Conservation (phyloP, 30 jellyfish, hydroid and myxozoan species). For the Chrysaora quinquecirrha region DNA sequence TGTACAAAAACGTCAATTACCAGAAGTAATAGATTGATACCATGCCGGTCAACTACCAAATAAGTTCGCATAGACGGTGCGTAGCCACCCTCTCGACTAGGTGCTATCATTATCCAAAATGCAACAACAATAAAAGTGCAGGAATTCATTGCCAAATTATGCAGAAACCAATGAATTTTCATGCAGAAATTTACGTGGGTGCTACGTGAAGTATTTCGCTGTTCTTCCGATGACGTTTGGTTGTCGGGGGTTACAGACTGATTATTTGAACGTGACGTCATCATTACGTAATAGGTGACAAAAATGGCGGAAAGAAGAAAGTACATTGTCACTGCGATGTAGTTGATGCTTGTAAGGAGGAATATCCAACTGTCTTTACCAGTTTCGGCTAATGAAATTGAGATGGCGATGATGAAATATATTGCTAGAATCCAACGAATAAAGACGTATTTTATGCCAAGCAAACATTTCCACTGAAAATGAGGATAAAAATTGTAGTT, state of each 20-base stretch:
- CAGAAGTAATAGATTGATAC: constrained; percentile 49
- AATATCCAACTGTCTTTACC: constrained; percentile 12
- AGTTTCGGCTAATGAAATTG: constrained; percentile 1
- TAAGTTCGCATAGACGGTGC: constrained; percentile 37
- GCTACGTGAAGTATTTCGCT: not conserved
- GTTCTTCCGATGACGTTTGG: not conserved
- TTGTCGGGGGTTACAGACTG: not conserved
- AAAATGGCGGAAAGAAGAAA: constrained; percentile 31
- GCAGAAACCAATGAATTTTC: constrained; percentile 71
- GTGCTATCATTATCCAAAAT: constrained; percentile 74
- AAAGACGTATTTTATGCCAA: constrained; percentile 23
- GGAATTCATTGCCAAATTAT: constrained; percentile 30
- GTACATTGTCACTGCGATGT: constrained; percentile 33
- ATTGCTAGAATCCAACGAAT: constrained; percentile 37
- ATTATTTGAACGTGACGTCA: not conserved
- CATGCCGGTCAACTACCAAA: constrained; percentile 78
- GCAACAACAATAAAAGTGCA: constrained; percentile 66
- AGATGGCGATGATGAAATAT: constrained; percentile 22
- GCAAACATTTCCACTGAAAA: constrained; percentile 30
- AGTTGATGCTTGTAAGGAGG: constrained; percentile 51
- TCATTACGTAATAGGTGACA: constrained; percentile 1
- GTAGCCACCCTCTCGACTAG: constrained; percentile 36
- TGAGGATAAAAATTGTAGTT: not conserved
- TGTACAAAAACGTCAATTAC: constrained; percentile 47
- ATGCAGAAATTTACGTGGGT: not conserved